Percentiles rank a stretch among this genome's conserved stretches.
Evolutionary conservation across 1,140 invertebrate genomes (phyloP).

Genomic region (Drosophila chauvacae): DNA sequence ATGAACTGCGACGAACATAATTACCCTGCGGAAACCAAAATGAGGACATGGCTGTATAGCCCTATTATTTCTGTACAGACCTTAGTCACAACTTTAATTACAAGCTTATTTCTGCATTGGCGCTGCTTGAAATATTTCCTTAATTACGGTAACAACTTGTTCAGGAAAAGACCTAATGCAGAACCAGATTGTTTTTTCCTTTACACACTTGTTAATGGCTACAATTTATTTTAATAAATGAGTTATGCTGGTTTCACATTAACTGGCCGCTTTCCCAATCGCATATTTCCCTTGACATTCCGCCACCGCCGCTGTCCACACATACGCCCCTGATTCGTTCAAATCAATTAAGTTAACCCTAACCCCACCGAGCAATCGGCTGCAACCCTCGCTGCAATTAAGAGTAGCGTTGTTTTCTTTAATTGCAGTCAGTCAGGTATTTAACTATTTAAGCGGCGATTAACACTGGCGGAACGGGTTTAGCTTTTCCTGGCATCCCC

Average conservation of each 20-base stretch:
- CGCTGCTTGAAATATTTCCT: constrained; percentile 11
- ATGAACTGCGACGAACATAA: neutral
- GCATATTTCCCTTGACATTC: constrained; percentile 41
- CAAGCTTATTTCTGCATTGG: constrained; percentile 3
- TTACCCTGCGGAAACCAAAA: constrained; percentile 2
- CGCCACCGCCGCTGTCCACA: neutral
- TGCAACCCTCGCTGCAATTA: constrained; percentile 43
- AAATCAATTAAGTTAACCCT: constrained; percentile 50
- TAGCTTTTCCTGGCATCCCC: constrained; percentile 54
- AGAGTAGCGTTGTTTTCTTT: constrained; percentile 46
- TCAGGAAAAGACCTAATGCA: constrained; percentile 2
- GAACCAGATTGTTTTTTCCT: constrained; percentile 9
- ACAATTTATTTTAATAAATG: constrained; percentile 30
- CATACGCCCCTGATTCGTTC: constrained; percentile 33
- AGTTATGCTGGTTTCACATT: constrained; percentile 20
- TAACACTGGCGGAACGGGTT: constrained; percentile 67
- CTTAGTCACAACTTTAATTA: constrained; percentile 7
- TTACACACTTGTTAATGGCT: constrained; percentile 16
- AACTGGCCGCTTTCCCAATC: constrained; percentile 36
- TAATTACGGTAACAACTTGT: constrained; percentile 7
- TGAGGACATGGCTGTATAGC: constrained; percentile 16
- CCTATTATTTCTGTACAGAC: constrained; percentile 1
- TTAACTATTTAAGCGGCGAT: constrained; percentile 57
- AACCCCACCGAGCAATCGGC: constrained; percentile 29
- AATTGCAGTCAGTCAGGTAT: constrained; percentile 49